Base-by-base conservation (phyloP, 2,113 vertebrate species). In the Progne subis region DNA sequence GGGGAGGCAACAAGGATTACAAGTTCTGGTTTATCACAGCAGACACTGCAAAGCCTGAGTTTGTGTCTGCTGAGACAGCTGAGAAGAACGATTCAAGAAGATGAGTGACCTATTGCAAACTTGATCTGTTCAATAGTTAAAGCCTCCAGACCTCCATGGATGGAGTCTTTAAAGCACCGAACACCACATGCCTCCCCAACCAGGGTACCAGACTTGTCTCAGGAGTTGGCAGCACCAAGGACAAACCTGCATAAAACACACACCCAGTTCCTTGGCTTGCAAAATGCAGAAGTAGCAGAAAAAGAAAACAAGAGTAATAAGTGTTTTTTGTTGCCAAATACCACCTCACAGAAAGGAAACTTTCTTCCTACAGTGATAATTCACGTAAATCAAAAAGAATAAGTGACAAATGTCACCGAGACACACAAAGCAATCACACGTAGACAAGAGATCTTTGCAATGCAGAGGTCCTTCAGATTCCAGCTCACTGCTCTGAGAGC, bases 101-200 rank as follows among this genome's bases (percentile, higher is more conserved):
- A 47, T 14, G 5, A 79, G 44, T 24, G 75, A 68, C 12, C 25
- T 10, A 5, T 2, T 43, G 49, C 18, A 47, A 71, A 59, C 3
- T 20, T 46, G 2, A 32, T 3, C 43, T 67, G 16, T 11, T 53
- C 16, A 49, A 39, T 20, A 78, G 76, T 23, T 31, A 43, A 84
- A n/a, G 6, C 4, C 43, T 53, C 3, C 6, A 5, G 11, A 70
- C 11, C 34, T 34, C 60, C 17, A 25, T 1, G 39, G 12, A 53
- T 5, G 1, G 6, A 12, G 13, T 5, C 1, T 10, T 41, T 13
- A 6, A 21, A 50, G 49, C 6, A 2, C 2, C 55, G 37, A 78
- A 25, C 14, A 34, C 3, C 18, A 14, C 25, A 9, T 1, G 6
- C 26, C 31, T 61, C 26, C 26, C 17, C 1, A 0, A 6, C 31